Evolutionary conservation across 1,140 invertebrate species (phyloP).

Genomic region (Hyles euphorbiae): DNA sequence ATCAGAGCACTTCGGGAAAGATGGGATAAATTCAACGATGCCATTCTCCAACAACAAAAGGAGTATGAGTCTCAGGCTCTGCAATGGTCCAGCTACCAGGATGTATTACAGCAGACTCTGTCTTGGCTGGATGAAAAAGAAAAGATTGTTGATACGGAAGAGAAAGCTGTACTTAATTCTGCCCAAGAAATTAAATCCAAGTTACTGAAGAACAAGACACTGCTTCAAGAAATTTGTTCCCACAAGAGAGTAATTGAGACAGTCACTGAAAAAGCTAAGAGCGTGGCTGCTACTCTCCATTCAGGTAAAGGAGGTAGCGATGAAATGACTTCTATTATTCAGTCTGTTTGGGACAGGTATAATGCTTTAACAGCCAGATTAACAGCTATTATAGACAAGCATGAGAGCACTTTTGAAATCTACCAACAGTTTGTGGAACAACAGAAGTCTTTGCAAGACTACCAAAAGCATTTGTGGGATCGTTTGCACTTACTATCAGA

Average conservation of each 20-base stretch:
- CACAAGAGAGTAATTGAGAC: conserved; percentile 94
- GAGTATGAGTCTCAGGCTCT: conserved; percentile 89
- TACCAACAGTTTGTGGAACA: conserved; percentile 90
- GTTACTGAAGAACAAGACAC: conserved; percentile 90
- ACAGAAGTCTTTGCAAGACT: conserved; percentile 89
- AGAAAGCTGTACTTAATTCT: conserved; percentile 77
- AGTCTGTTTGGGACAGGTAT: conserved; percentile 84
- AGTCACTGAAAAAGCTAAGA: conserved; percentile 90
- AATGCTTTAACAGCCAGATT: conserved; percentile 79
- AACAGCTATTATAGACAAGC: conserved; percentile 69
- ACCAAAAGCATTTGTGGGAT: conserved; percentile 92
- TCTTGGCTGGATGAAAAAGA: conserved; percentile 93
- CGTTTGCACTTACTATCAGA: conserved; percentile 85
- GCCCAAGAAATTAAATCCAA: conserved; percentile 92
- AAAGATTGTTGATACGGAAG: conserved; percentile 84
- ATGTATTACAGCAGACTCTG: conserved; percentile 87
- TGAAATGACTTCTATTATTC: conserved; percentile 81
- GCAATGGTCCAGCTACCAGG: conserved; percentile 90
- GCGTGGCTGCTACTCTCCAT: conserved; percentile 72
- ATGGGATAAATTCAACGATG: conserved; percentile 90
- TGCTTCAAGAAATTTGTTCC: conserved; percentile 91
- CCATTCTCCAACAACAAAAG: conserved; percentile 88
- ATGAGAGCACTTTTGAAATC: conserved; percentile 85
- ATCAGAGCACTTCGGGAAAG: conserved; percentile 85
- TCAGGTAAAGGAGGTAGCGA: conserved; percentile 78